Conservation (phyloP, 92 coral and sea anemone genomes). For the Paramuricea clavata region DNA sequence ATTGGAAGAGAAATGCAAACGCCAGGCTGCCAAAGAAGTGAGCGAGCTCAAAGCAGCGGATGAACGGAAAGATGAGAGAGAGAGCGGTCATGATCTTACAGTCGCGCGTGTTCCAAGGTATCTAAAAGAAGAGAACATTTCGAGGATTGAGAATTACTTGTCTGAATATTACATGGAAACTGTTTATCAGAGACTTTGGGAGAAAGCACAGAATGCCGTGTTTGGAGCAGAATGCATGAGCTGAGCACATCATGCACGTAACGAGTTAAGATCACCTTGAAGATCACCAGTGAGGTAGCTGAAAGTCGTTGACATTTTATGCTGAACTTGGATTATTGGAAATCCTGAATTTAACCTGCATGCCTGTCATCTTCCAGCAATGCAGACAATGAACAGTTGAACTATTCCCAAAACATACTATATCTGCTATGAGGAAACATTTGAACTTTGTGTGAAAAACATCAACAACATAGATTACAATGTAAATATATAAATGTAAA, state of each 20-base stretch:
- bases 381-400: no score
- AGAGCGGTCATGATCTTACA: background rate
- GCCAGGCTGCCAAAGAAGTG: constrained; percentile 33
- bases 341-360: no score
- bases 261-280: no score
- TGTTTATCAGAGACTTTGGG: constrained; percentile 49
- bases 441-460: no score
- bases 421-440: no score
- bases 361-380: no score
- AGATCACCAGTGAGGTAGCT: no score
- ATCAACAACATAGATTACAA: no score
- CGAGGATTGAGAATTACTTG: constrained; percentile 5
- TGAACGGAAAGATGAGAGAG: background rate
- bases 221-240: background rate
- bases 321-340: no score
- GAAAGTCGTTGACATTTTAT: no score
- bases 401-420: no score
- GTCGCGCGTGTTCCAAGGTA: constrained; percentile 12
- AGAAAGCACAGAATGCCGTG: constrained; percentile 44
- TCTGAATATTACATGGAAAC: constrained; percentile 36
- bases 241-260: background rate
- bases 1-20: constrained; percentile 24
- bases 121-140: constrained; percentile 26
- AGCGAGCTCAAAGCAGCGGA: constrained; percentile 21
- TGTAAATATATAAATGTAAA: no score